phyloP scores from a whole-genome alignment of 2,113 vertebrate species.

The Mystacornis crossleyi region DNA sequence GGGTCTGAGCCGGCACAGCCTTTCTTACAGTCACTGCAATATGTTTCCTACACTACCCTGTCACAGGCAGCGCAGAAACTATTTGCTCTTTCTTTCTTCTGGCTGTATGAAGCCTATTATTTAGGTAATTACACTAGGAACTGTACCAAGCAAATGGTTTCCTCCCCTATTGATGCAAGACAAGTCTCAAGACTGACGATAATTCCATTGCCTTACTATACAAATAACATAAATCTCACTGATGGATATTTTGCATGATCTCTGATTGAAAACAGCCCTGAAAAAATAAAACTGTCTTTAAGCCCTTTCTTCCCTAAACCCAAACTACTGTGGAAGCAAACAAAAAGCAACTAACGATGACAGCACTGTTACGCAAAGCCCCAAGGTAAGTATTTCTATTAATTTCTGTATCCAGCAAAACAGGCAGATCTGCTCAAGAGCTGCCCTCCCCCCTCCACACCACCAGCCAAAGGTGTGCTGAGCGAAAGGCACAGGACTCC shows the following conservation, averaged over 20 bases:
- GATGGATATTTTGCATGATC: neutral
- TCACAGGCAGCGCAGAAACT: neutral
- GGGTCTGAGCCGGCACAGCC: neutral
- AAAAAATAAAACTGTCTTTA: neutral
- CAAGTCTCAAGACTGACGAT: neutral
- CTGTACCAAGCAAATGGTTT: slow-evolving; percentile 20
- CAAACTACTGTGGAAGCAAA: neutral
- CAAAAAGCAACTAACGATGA: neutral
- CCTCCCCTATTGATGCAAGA: neutral
- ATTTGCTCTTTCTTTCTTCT: slow-evolving; percentile 35
- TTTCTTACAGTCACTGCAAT: neutral
- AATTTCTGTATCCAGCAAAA: neutral
- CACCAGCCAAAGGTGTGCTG: neutral
- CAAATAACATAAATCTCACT: neutral
- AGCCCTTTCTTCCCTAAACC: neutral
- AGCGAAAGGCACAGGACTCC: neutral
- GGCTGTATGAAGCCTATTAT: slow-evolving; percentile 34
- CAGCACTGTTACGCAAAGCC: neutral
- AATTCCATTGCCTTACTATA: neutral
- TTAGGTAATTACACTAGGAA: slow-evolving; percentile 34
- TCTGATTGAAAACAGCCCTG: neutral
- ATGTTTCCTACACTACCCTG: neutral
- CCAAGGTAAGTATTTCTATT: neutral
- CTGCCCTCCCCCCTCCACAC: neutral
- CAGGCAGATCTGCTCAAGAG: neutral